A percentile compares a stretch with the other conserved stretches of the same genome.
Conservation (phyloP, 2,888 invertebrate species). For the Vesta saturnalis region DNA sequence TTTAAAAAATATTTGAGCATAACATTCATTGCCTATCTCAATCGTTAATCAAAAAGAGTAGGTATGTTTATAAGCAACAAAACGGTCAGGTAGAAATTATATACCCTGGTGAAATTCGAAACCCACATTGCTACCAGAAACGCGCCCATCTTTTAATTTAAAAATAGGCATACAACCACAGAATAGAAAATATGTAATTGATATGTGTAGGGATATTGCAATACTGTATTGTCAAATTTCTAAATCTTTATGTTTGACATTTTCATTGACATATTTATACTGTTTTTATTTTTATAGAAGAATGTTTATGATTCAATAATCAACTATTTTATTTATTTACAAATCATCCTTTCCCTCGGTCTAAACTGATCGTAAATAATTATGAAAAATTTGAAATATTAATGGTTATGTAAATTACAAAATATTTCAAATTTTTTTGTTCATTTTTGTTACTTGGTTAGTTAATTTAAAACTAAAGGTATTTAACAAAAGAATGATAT, state of each 20-base stretch:
- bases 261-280: background rate
- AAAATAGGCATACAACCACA: constrained; percentile 32
- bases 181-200: constrained; percentile 38
- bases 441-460: background rate
- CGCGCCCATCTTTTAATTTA: constrained; percentile 39
- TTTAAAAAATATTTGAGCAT: constrained; percentile 30
- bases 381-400: background rate
- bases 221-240: constrained; percentile 24
- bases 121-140: constrained; percentile 44
- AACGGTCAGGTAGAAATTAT: constrained; percentile 38
- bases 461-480: constrained; percentile 10
- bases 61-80: constrained; percentile 33
- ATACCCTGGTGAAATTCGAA: constrained; percentile 43
- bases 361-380: background rate
- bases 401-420: background rate
- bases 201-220: constrained; percentile 29
- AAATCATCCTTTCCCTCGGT: background rate
- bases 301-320: background rate
- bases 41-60: constrained; percentile 34
- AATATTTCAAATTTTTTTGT: background rate
- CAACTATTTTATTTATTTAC: background rate
- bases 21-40: constrained; percentile 36
- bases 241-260: constrained; percentile 23
- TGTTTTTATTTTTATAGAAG: background rate
- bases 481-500: constrained; percentile 12